Conservation (phyloP, 2,113 vertebrate genomes). For the Beaufortia kweichowensis region DNA sequence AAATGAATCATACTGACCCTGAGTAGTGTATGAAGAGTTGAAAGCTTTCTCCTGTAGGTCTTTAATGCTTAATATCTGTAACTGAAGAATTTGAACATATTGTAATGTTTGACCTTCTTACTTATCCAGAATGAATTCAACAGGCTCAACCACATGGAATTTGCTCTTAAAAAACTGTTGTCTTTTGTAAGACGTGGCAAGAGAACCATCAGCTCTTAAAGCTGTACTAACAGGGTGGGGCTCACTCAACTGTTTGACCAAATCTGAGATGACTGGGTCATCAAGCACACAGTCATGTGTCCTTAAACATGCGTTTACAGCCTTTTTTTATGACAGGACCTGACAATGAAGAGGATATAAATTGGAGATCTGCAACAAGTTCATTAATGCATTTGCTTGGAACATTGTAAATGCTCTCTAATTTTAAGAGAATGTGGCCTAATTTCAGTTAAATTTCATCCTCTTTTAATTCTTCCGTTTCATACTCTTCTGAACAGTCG, state of each 20-base stretch:
- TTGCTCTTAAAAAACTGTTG: constrained; percentile 31
- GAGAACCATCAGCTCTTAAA: constrained; percentile 8
- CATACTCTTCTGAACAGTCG: no score
- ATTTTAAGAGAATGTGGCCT: constrained; percentile 2
- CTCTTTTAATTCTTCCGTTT: no score
- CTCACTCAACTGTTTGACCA: neutral
- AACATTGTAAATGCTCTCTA: constrained; percentile 9
- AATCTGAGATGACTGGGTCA: no score
- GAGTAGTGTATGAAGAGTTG: no score
- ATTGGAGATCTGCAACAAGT: constrained; percentile 27
- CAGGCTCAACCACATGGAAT: constrained; percentile 25
- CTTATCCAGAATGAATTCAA: neutral
- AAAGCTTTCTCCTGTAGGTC: no score
- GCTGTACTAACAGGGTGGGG: constrained; percentile 6
- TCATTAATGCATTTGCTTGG: constrained; percentile 8
- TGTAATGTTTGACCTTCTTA: no score
- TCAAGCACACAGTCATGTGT: neutral
- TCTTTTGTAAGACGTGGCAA: constrained; percentile 33
- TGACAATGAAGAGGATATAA: constrained; percentile 17
- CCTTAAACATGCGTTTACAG: constrained; percentile 1
- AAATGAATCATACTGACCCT: no score
- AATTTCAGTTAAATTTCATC: neutral
- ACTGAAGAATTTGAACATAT: no score
- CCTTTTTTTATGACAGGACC: constrained; percentile 7
- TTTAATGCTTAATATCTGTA: no score